These are phyloP conservation scores for Poeciliopsis gracilis DNA, from an alignment of 2,797 vertebrate species.

Conservation along the genomic window DNA sequence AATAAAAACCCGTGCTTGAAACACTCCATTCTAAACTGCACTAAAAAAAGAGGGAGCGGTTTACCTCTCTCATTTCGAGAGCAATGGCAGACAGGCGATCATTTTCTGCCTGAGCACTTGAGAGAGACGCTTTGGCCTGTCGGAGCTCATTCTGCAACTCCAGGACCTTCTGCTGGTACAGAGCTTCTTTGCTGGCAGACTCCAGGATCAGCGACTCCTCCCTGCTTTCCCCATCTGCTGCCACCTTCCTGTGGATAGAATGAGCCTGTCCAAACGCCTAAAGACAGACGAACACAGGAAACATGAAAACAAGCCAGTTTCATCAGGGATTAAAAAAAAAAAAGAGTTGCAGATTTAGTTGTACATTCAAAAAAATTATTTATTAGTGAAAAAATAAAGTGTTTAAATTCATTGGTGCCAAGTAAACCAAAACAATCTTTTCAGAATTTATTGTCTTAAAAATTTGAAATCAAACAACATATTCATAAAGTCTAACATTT, in stretches of 20 bases:
- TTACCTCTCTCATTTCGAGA: conserved; percentile 93
- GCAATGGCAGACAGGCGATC: conserved; percentile 88
- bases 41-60: conserved; percentile 11
- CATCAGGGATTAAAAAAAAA: background rate
- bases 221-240: conserved; percentile 95
- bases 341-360: background rate
- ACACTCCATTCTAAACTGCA: background rate
- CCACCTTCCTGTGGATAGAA: conserved; percentile 95
- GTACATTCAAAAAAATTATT: background rate
- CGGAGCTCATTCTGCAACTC: conserved; percentile 94
- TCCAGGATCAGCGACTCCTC: conserved; percentile 97
- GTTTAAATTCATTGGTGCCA: background rate
- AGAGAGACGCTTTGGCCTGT: conserved; percentile 86
- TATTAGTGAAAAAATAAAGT: background rate
- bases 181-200: conserved; percentile 95
- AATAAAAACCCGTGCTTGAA: background rate
- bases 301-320: conserved; percentile 8
- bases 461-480: no score
- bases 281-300: conserved; percentile 5
- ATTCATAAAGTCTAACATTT: no score
- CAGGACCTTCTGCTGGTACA: conserved; percentile 92
- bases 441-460: no score
- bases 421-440: background rate
- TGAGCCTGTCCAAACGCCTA: conserved; percentile 97
- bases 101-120: conserved; percentile 89